These are phyloP conservation scores for Herpailurus yagouaroundi DNA, from an alignment of 2,113 vertebrate genomes.

Conservation along the genomic window DNA sequence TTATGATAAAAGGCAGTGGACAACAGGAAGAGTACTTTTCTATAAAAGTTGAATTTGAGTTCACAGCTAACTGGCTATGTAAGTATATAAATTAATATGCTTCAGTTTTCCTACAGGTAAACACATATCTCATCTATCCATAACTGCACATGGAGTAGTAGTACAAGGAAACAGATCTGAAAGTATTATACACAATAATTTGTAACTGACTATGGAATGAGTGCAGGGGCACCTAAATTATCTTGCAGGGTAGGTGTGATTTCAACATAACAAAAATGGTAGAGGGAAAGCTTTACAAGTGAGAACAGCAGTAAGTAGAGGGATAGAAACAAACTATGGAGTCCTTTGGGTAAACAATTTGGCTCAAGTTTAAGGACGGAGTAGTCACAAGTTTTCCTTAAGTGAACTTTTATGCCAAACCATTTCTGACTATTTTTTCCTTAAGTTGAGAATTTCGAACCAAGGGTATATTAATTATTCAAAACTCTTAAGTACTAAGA, in stretches of 20 bases:
- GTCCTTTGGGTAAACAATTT: not conserved
- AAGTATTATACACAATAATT: not conserved
- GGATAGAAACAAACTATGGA: not conserved
- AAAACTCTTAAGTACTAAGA: not conserved
- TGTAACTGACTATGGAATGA: not conserved
- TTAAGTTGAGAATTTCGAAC: not conserved
- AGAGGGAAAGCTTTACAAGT: not conserved
- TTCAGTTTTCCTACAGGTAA: not conserved
- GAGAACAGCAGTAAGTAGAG: not conserved
- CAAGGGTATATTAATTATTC: not conserved
- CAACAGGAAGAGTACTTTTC: not conserved
- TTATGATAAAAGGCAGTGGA: not conserved
- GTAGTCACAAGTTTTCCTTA: not conserved
- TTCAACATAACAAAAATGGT: not conserved
- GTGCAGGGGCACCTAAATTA: not conserved
- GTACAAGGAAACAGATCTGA: not conserved
- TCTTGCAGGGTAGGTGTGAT: not conserved
- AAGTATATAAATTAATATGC: not conserved
- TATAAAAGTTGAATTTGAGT: not conserved
- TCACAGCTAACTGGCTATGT: not conserved
- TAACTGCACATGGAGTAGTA: accelerated
- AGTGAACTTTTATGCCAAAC: not conserved
- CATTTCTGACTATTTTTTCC: not conserved
- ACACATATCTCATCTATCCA: not conserved
- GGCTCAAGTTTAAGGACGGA: not conserved